Conservation (phyloP, 2,113 vertebrate genomes). For the Puma concolor region DNA sequence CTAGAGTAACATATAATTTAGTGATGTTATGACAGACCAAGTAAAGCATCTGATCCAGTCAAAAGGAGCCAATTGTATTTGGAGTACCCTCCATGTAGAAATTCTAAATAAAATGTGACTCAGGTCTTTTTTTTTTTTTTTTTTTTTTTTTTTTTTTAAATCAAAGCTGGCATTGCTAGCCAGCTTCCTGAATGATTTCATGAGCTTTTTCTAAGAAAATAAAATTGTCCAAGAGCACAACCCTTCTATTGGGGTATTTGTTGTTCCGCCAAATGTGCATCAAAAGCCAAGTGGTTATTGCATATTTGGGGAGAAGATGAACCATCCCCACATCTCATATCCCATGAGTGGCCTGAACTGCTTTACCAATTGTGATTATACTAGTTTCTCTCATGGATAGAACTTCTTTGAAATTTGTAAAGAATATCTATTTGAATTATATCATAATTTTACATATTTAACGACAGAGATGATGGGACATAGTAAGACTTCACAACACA, state of each 20-base stretch:
- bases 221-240: background rate
- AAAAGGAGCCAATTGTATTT: background rate
- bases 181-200: background rate
- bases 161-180: background rate
- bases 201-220: background rate
- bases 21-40: background rate
- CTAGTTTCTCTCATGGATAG: background rate
- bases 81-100: background rate
- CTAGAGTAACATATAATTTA: background rate
- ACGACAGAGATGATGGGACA: background rate
- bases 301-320: background rate
- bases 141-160: background rate
- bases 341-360: background rate
- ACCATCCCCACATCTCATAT: background rate
- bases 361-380: background rate
- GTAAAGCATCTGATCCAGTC: background rate
- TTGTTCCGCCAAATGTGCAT: background rate
- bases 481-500: background rate
- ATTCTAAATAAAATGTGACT: background rate
- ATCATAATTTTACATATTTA: slow-evolving; percentile 43
- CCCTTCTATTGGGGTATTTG: background rate
- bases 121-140: background rate
- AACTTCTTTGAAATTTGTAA: slow-evolving; percentile 10
- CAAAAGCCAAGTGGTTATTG: background rate
- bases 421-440: slow-evolving; percentile 12